Conservation (phyloP, 2,888 invertebrate species). For the Vanessa cardui region DNA sequence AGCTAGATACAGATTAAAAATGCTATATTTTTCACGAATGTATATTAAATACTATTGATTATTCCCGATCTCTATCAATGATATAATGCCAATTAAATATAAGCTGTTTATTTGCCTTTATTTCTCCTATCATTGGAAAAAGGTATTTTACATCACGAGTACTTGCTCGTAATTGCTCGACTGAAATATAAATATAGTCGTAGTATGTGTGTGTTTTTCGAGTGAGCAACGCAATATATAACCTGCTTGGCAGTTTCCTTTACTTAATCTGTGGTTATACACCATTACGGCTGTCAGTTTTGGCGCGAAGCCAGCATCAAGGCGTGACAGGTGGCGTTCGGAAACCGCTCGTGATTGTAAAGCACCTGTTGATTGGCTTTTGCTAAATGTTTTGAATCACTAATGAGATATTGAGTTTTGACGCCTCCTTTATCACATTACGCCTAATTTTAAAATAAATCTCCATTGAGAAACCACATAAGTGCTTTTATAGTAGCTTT, state of each 20-base stretch:
- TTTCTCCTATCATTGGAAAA: too few species aligned
- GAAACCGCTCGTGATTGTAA: constrained; percentile 41
- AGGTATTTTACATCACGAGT: too few species aligned
- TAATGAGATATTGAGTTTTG: constrained; percentile 44
- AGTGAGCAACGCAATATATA: neutral
- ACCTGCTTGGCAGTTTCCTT: constrained; percentile 32
- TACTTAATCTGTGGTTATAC: constrained; percentile 42
- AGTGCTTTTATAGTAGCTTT: neutral
- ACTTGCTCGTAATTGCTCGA: too few species aligned
- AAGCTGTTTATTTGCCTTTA: too few species aligned
- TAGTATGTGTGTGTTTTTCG: neutral
- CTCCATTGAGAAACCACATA: neutral
- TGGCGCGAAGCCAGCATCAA: constrained; percentile 59
- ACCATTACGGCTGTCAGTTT: constrained; percentile 47
- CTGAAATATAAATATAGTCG: too few species aligned
- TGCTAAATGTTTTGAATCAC: constrained; percentile 43
- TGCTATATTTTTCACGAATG: too few species aligned
- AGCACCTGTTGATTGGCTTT: constrained; percentile 57
- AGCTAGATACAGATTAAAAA: too few species aligned
- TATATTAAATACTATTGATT: too few species aligned
- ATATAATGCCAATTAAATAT: too few species aligned
- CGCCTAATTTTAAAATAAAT: neutral
- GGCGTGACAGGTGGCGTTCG: constrained; percentile 48
- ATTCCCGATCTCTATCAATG: too few species aligned
- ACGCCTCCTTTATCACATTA: neutral